These are phyloP conservation scores for Heloderma charlesbogerti DNA, from an alignment of 2,113 vertebrate species.

Conservation along the genomic window DNA sequence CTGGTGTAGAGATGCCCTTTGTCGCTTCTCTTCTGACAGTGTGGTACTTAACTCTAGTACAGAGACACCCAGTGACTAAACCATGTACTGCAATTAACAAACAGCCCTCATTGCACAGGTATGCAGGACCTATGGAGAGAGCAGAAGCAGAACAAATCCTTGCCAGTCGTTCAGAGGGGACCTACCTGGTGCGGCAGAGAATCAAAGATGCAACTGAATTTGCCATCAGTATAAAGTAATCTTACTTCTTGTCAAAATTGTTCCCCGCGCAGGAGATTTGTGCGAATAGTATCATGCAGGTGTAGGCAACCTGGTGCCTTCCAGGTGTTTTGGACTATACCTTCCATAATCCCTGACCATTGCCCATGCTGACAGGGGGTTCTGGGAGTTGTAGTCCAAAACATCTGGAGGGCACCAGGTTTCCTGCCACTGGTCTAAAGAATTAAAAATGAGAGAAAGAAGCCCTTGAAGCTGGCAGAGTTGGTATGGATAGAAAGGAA, in stretches of 20 bases:
- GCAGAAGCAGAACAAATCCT: conserved; percentile 83
- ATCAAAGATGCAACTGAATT: conserved; percentile 90
- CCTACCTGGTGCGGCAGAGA: conserved; percentile 88
- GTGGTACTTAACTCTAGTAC: not conserved
- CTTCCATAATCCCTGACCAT: too few relatives aligned
- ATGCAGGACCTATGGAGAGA: conserved; percentile 89
- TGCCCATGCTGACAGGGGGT: too few relatives aligned
- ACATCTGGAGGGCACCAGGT: too few relatives aligned
- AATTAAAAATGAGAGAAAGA: not conserved
- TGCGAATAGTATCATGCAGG: not conserved
- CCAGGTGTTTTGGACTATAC: too few relatives aligned
- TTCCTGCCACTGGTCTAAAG: not conserved
- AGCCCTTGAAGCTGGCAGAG: not conserved
- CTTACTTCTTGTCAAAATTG: not conserved
- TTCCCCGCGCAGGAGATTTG: not conserved
- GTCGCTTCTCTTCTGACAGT: not conserved
- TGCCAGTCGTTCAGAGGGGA: conserved; percentile 85
- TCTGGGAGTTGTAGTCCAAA: too few relatives aligned
- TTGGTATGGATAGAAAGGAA: not conserved
- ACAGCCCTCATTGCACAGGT: conserved; percentile 76
- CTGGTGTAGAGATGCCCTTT: not conserved
- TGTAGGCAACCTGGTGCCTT: too few relatives aligned
- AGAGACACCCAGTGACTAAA: conserved; percentile 20
- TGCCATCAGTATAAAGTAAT: conserved; percentile 94
- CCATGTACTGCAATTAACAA: not conserved